Evolutionary conservation across 2,113 vertebrate genomes (phyloP).

Genomic region (Procapra przewalskii): DNA sequence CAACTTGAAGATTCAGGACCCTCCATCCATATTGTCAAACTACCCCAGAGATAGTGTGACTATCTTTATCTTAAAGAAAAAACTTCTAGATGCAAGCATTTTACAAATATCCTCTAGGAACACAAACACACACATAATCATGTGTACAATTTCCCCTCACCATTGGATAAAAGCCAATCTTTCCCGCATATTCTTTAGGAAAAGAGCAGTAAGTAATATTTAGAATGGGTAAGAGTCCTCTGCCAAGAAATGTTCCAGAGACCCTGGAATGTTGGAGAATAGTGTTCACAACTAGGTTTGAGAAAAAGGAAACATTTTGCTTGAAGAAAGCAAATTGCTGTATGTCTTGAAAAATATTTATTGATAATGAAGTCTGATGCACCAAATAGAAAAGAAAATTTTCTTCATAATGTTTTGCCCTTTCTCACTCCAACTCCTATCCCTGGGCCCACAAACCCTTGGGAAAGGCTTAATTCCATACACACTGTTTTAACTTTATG

Average conservation of each 20-base stretch:
- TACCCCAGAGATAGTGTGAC: background rate
- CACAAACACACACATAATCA: background rate
- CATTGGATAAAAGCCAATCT: background rate
- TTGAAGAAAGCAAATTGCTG: background rate
- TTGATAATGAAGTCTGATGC: background rate
- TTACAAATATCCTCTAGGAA: background rate
- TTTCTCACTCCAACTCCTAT: background rate
- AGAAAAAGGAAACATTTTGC: conserved; percentile 27
- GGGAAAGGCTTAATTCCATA: background rate
- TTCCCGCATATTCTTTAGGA: background rate
- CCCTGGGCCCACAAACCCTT: background rate
- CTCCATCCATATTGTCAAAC: background rate
- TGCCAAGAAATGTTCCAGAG: background rate
- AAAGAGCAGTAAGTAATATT: background rate
- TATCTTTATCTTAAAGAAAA: background rate
- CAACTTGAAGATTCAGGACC: background rate
- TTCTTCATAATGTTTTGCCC: background rate
- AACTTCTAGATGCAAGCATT: background rate
- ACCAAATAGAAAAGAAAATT: background rate
- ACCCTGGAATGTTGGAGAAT: background rate
- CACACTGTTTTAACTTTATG: background rate
- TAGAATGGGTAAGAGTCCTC: background rate
- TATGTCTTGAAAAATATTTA: background rate
- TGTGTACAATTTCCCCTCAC: background rate
- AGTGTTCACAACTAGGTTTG: background rate